A percentile compares a stretch with the other conserved stretches of the same genome.
These are phyloP conservation scores for Desmodus rotundus DNA, from an alignment of 2,113 vertebrate species.

Conservation along the genomic window DNA sequence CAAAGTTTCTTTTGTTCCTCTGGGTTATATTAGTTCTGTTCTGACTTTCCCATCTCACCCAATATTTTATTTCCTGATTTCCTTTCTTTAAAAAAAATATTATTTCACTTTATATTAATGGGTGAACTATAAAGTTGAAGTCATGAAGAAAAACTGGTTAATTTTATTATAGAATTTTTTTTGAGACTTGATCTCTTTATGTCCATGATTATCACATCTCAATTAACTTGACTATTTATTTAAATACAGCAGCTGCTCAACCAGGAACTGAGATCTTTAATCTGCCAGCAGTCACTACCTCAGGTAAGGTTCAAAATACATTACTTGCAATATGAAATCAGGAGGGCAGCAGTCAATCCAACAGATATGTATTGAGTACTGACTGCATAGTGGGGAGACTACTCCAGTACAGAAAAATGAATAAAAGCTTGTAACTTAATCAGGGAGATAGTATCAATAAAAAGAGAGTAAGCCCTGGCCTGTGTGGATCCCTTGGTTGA, in stretches of 20 bases:
- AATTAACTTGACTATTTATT: slow-evolving; percentile 61
- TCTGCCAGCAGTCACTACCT: slow-evolving; percentile 95
- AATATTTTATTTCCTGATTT: background rate
- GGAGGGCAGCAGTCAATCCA: background rate
- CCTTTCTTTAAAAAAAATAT: background rate
- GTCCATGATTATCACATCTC: slow-evolving; percentile 11
- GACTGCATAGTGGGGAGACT: too few relatives aligned
- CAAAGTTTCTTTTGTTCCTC: background rate
- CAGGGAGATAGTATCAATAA: background rate
- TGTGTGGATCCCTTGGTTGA: too few relatives aligned
- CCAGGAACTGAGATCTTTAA: slow-evolving; percentile 99
- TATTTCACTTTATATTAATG: background rate
- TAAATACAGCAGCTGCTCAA: slow-evolving; percentile 91
- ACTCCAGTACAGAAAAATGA: background rate
- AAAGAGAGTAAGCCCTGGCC: background rate
- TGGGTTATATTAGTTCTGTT: background rate
- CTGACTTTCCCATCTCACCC: background rate
- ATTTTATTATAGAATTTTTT: slow-evolving; percentile 26
- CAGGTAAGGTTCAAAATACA: slow-evolving; percentile 83
- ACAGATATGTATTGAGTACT: background rate
- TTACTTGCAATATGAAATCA: background rate
- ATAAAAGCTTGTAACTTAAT: background rate
- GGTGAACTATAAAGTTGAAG: background rate
- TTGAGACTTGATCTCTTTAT: background rate
- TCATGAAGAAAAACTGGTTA: background rate